Percentiles rank a stretch among this genome's conserved stretches.
Evolutionary conservation across 2,888 invertebrate species (phyloP).

Genomic region (Elegia similella): DNA sequence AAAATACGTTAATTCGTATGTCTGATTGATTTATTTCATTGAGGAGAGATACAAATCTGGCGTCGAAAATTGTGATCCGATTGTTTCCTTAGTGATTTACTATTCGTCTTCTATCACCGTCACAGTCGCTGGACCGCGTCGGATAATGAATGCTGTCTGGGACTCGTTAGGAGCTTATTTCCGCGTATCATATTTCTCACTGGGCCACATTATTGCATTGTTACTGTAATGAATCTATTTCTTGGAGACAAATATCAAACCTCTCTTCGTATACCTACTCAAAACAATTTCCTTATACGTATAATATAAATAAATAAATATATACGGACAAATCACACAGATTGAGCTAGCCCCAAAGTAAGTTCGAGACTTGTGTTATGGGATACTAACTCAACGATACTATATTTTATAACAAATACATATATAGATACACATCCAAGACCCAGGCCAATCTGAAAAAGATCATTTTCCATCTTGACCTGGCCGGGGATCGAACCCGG

Average conservation of each 20-base stretch:
- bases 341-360: no score
- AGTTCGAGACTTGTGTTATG: no score
- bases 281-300: no score
- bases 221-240: constrained; percentile 19
- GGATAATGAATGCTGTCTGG: constrained; percentile 51
- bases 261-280: no score
- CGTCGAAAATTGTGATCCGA: constrained; percentile 43
- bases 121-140: constrained; percentile 55
- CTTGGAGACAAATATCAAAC: not conserved
- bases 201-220: constrained; percentile 44
- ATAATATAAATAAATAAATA: no score
- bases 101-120: constrained; percentile 53
- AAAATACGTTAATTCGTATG: not conserved
- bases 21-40: constrained; percentile 37
- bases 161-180: constrained; percentile 52
- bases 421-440: no score
- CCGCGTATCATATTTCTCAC: constrained; percentile 64
- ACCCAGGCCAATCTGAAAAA: no score
- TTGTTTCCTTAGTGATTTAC: constrained; percentile 57
- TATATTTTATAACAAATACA: no score
- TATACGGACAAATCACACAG: no score
- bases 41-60: constrained; percentile 46
- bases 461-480: no score
- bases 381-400: no score
- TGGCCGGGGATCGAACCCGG: no score